These are phyloP conservation scores for Saxicola maurus DNA, from an alignment of 2,797 vertebrate genomes.

Conservation along the genomic window DNA sequence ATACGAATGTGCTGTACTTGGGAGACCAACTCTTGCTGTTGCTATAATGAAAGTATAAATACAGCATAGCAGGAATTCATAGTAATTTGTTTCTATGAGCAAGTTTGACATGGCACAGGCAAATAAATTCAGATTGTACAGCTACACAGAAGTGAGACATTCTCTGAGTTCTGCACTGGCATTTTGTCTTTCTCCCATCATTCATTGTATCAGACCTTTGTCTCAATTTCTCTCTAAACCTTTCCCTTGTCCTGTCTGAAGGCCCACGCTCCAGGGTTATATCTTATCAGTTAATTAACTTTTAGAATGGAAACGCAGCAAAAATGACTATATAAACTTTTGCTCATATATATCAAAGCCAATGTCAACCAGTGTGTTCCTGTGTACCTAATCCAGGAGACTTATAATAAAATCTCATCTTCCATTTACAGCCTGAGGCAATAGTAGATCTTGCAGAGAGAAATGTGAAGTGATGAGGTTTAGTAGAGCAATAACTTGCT, in stretches of 20 bases:
- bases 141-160: background rate
- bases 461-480: background rate
- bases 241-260: conserved; percentile 31
- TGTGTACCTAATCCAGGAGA: conserved; percentile 29
- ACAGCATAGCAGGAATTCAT: conserved; percentile 6
- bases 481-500: background rate
- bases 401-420: conserved; percentile 24
- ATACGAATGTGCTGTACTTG: conserved; percentile 14
- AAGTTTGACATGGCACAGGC: background rate
- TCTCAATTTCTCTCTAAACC: conserved; percentile 28
- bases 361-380: background rate
- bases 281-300: conserved; percentile 61
- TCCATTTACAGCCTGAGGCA: conserved; percentile 18
- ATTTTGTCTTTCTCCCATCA: conserved; percentile 15
- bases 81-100: conserved; percentile 6
- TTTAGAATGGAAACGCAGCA: conserved; percentile 34
- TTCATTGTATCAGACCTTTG: background rate
- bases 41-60: conserved; percentile 29
- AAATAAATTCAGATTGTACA: conserved; percentile 19
- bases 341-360: conserved; percentile 24
- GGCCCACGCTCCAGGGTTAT: conserved; percentile 8
- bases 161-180: background rate
- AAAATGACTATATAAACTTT: conserved; percentile 36
- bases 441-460: background rate
- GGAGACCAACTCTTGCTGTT: conserved; percentile 30